Evolutionary conservation across 2,113 vertebrate species (phyloP).

Genomic region (Himantopus leucocephalus): DNA sequence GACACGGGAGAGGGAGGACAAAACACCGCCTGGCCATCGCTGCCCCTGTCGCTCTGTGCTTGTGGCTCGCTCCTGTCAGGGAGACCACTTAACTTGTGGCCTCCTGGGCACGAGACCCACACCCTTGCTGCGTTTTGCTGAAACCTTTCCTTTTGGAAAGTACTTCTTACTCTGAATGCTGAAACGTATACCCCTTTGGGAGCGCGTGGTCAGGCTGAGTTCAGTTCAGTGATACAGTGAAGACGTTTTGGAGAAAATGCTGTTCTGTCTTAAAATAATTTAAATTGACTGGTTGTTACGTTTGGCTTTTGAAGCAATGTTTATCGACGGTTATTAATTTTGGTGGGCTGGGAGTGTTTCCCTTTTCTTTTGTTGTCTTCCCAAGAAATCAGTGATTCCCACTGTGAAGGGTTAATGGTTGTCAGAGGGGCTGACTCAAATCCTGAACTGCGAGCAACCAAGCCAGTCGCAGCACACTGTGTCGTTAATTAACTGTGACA

Average conservation of each 20-base stretch:
- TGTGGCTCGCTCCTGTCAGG: not conserved
- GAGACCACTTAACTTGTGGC: not conserved
- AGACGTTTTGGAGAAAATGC: not conserved
- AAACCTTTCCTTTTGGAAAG: not conserved
- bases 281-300: not conserved
- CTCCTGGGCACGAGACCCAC: not conserved
- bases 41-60: rapidly evolving
- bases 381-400: not conserved
- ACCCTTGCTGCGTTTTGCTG: not conserved
- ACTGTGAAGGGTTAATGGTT: not conserved
- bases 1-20: rapidly evolving
- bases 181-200: rapidly evolving
- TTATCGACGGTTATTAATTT: not conserved
- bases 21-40: not conserved
- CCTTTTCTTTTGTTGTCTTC: not conserved
- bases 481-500: not conserved
- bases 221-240: not conserved
- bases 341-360: not conserved
- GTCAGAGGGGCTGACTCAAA: not conserved
- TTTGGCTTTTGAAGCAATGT: not conserved
- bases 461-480: not conserved
- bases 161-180: not conserved
- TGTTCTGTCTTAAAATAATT: not conserved
- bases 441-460: not conserved
- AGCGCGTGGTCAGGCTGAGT: rapidly evolving